phyloP scores from a whole-genome alignment of 2,888 invertebrate species.

The Onthophagus sagittarius region DNA sequence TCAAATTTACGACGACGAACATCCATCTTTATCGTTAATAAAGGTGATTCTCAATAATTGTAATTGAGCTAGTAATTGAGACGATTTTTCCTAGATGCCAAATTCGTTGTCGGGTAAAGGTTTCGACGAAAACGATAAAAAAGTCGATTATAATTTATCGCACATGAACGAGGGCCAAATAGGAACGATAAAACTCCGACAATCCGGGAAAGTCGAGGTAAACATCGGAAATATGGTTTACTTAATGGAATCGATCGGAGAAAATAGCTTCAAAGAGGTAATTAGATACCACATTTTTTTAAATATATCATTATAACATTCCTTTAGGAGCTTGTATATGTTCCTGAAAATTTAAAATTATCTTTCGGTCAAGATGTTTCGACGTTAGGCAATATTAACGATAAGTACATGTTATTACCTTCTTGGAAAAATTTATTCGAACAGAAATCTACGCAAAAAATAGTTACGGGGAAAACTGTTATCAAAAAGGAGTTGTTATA shows the following conservation, averaged over 20 bases:
- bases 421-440: slow-evolving; percentile 33
- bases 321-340: slow-evolving; percentile 28
- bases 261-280: slow-evolving; percentile 29
- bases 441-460: not conserved
- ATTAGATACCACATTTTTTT: too few relatives aligned
- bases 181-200: slow-evolving; percentile 40
- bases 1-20: slow-evolving; percentile 35
- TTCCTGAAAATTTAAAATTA: slow-evolving; percentile 27
- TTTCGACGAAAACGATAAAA: slow-evolving; percentile 38
- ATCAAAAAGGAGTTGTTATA: not conserved
- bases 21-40: slow-evolving; percentile 38
- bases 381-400: slow-evolving; percentile 36
- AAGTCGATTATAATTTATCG: slow-evolving; percentile 38
- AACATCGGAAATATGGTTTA: slow-evolving; percentile 40
- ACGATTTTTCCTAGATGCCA: slow-evolving; percentile 37
- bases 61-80: too few relatives aligned
- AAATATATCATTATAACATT: slow-evolving; percentile 1
- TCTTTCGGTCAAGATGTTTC: slow-evolving; percentile 30
- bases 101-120: slow-evolving; percentile 43
- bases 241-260: slow-evolving; percentile 34
- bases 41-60: slow-evolving; percentile 30
- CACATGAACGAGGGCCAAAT: slow-evolving; percentile 44
- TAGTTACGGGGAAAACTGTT: not conserved
- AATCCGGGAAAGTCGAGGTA: slow-evolving; percentile 42
- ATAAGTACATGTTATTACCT: slow-evolving; percentile 38